Conservation (phyloP, 2,113 vertebrate genomes). For the Trichechus manatus region DNA sequence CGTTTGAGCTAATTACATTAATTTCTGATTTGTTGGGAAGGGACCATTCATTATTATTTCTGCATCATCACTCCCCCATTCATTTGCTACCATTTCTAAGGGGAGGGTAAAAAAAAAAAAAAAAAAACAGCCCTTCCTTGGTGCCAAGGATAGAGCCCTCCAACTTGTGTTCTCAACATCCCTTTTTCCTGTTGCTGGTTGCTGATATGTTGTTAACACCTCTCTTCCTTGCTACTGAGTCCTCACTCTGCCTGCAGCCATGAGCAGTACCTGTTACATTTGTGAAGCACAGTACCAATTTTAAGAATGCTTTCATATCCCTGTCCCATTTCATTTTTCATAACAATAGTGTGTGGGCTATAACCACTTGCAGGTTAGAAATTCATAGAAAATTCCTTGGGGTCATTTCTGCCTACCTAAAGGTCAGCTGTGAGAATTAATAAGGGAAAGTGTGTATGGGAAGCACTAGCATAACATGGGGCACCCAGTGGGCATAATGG, state of each 20-base stretch:
- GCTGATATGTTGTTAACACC: fast-evolving
- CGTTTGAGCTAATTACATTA: background rate
- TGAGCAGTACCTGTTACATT: background rate
- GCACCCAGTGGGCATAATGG: fast-evolving
- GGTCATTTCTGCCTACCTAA: background rate
- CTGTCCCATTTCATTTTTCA: background rate
- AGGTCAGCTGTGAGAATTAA: background rate
- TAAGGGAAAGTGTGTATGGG: background rate
- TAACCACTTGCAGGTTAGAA: background rate
- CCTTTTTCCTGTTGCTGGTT: background rate
- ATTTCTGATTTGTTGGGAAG: background rate
- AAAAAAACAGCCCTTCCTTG: background rate
- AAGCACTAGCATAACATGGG: background rate
- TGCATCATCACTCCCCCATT: background rate
- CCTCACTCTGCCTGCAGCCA: fast-evolving
- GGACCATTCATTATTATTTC: background rate
- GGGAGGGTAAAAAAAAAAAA: too few relatives aligned
- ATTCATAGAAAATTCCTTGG: background rate
- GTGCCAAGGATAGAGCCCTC: background rate
- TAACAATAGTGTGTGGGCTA: background rate
- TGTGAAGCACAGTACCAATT: background rate
- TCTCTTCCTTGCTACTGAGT: fast-evolving
- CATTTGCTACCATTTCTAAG: background rate
- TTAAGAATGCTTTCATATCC: background rate
- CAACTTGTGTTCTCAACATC: background rate